Evolutionary conservation across 1,140 invertebrate genomes (phyloP), one percentile per base, ranked within the genome.

Genomic region (Rhyzopertha dominica): DNA sequence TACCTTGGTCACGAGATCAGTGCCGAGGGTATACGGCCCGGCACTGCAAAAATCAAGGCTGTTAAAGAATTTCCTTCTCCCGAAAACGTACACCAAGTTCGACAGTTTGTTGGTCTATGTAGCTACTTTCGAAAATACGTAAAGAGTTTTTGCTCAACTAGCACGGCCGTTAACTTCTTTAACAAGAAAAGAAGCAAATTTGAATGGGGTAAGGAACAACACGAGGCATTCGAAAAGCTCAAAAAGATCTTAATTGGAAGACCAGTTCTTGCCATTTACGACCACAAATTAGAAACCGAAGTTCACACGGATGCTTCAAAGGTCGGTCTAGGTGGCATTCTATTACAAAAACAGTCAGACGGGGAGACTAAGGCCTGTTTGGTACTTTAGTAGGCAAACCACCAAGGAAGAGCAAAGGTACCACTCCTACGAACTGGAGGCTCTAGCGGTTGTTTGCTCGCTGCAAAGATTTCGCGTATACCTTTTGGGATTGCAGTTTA

Each of bases 1-100:
- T 71, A 69, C 52, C 53, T 75, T 18, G 71, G 71, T 5, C 69
- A 73, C 42, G 37, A 66, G 5, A 54, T 73, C 16, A 56, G 62
- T 1, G 36, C 49, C 17, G 26, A 68, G 5, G 69, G 71, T 5
- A 58, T 75, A 1, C 53, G 52, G 45, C 66, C 67, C 13, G 54
- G 69, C 47, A 64, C 60, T 14, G 26, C 36, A 45, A 23, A 9
- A 37, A 17, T 17, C 19, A 5, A 9, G 24, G 35, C 35, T n/a
- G 35, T 37, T 7, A 16, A 51, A 43, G 51, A 70, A 18, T 69
- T 62, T 44, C 64, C 66, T 5, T n/a, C n/a, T n/a, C n/a, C n/a
- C n/a, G n/a, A n/a, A n/a, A n/a, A n/a, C n/a, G n/a, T n/a, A n/a
- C n/a, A n/a, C n/a, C n/a, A n/a, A n/a, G n/a, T n/a, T n/a, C n/a